A percentile compares a stretch with the other conserved stretches of the same genome.
These are phyloP conservation scores for Cyphomyrmex costatus DNA, from an alignment of 1,140 invertebrate species.

Conservation along the genomic window DNA sequence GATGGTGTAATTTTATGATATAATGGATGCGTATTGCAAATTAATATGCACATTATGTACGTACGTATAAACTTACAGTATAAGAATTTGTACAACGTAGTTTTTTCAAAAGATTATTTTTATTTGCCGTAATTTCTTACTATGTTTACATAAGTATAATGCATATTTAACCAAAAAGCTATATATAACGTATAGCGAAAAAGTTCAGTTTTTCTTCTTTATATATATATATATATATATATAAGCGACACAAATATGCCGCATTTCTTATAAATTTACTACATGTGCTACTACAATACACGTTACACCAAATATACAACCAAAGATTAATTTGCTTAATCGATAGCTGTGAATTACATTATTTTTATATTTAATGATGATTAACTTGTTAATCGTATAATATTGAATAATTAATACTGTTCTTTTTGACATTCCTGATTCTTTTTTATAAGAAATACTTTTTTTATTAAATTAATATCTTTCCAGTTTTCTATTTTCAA, in stretches of 20 bases:
- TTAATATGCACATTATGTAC: constrained; percentile 24
- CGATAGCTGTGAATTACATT: not conserved
- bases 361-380: constrained; percentile 28
- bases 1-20: constrained; percentile 61
- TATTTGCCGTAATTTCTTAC: constrained; percentile 11
- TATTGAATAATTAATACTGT: not conserved
- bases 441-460: not conserved
- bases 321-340: constrained; percentile 54
- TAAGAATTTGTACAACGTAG: constrained; percentile 2
- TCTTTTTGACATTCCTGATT: not conserved
- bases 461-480: not conserved
- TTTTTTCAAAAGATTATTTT: constrained; percentile 29
- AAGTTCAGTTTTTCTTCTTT: constrained; percentile 5
- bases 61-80: constrained; percentile 15
- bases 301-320: constrained; percentile 8
- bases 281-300: not conserved
- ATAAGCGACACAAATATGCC: not conserved
- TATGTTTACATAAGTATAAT: constrained; percentile 7
- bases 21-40: constrained; percentile 25
- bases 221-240: too few species aligned
- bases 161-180: not conserved
- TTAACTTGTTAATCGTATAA: not conserved
- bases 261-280: not conserved
- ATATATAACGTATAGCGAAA: not conserved
- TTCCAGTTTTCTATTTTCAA: not conserved